Percentiles rank a stretch among this genome's conserved stretches.
Conservation (phyloP, 2,113 vertebrate species). For the Callocephalon fimbriatum region DNA sequence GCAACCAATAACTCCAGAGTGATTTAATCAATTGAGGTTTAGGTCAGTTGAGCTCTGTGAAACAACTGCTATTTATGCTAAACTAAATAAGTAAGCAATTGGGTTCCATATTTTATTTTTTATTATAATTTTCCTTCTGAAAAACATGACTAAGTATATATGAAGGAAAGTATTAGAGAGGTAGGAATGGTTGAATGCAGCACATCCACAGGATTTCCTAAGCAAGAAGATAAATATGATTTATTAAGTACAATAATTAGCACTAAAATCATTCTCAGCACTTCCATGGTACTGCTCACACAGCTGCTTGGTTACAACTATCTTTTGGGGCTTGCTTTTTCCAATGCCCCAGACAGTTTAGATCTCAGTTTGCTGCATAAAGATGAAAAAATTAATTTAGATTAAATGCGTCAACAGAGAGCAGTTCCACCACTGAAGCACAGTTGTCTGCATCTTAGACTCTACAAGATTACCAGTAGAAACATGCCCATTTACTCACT, state of each 20-base stretch:
- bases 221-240: background rate
- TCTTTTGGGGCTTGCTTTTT: background rate
- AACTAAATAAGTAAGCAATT: background rate
- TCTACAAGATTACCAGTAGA: slow-evolving; percentile 7
- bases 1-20: background rate
- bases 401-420: background rate
- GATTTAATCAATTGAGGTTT: background rate
- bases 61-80: background rate
- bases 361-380: background rate
- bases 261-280: background rate
- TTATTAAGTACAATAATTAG: background rate
- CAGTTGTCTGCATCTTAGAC: background rate
- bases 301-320: background rate
- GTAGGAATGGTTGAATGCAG: background rate
- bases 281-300: background rate
- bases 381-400: slow-evolving; percentile 11
- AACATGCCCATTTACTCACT: background rate
- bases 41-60: background rate
- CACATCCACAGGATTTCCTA: background rate
- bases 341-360: background rate
- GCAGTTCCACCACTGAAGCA: background rate
- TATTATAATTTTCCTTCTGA: background rate
- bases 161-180: background rate
- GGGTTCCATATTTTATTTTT: background rate
- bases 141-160: background rate